Base-by-base conservation (phyloP, 2,888 invertebrate genomes). In the Lydus trimaculatus region DNA sequence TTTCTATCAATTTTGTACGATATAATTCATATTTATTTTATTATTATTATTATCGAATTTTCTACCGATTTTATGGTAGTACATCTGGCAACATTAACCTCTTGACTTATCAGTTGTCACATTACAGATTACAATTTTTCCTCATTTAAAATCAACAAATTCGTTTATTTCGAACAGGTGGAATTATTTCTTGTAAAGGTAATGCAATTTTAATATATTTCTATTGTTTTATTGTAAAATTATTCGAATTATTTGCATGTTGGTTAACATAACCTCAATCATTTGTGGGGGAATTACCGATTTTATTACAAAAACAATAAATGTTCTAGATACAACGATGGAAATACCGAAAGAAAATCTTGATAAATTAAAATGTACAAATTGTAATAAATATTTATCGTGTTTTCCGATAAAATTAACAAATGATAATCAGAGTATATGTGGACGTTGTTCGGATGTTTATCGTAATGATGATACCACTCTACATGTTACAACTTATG, bases 401-500 rank as follows among this genome's bases (percentile, higher is more conserved):
- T 64, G 64, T 58, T 72, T 72, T 33, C 72, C 72, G 43, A 63
- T 72, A 17, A 52, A 64, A 20, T 25, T 66, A 3, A 20, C 31
- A 28, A 28, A 64, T 17, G 48, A 63, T 11, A 59, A 61, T 20
- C 5, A 23, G 8, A 25, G 43, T n/a, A 58, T 71, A 13, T 72
- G 72, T 63, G 72, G 72, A 20, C 64, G 69, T 11, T 72, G 72
- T 56, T 56, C 69, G 6, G 33, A 28, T n/a, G 6, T 8, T 7
- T 23, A 61, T 2, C 28, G 31, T 2, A 17, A 33, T 39, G 52
- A 56, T 3, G 33, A 36, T 11, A 58, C n/a, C n/a, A n/a, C 36
- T n/a, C 33, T 59, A 11, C 52, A 73, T 23, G 72, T 75, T 52
- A 59, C 31, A 20, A 67, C 67, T 11, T 77, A 76, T 69, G 75